Conservation (phyloP, 1,140 invertebrate genomes). For the Sweltsa coloradensis region DNA sequence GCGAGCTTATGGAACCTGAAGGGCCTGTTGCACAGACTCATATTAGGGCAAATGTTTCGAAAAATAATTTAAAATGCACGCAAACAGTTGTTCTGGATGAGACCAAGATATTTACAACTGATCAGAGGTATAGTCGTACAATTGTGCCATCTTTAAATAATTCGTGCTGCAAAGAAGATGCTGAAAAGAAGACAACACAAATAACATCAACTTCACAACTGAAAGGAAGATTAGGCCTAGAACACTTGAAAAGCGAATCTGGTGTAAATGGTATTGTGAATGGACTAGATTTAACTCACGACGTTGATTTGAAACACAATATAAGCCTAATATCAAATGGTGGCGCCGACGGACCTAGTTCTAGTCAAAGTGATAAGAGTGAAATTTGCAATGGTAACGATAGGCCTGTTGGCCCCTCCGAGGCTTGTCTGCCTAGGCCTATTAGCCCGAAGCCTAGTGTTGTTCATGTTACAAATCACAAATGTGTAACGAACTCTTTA, state of each 20-base stretch:
- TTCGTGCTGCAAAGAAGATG: background rate
- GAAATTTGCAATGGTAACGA: constrained; percentile 7
- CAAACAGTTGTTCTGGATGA: constrained; percentile 1
- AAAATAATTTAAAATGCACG: constrained; percentile 2
- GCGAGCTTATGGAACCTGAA: constrained; percentile 3
- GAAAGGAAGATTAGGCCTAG: constrained; percentile 11
- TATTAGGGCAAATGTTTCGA: background rate
- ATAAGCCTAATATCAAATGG: constrained; percentile 4
- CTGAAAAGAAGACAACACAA: constrained; percentile 1
- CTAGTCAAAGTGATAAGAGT: constrained; percentile 15
- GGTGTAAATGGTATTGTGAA: constrained; percentile 16
- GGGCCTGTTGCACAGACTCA: constrained; percentile 6
- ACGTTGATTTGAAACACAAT: background rate
- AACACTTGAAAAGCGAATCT: constrained; percentile 6
- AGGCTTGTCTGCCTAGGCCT: background rate
- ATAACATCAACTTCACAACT: constrained; percentile 4
- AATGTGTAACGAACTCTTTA: constrained; percentile 8
- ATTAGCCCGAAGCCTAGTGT: background rate
- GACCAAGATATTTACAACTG: constrained; percentile 1
- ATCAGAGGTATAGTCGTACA: constrained; percentile 5
- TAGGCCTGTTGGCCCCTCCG: background rate
- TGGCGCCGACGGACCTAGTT: constrained; percentile 1
- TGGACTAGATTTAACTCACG: constrained; percentile 11
- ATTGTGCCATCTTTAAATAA: constrained; percentile 1
- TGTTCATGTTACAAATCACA: constrained; percentile 1